Base-by-base conservation (phyloP, 2,797 vertebrate species). In the Hyperoplus immaculatus region DNA sequence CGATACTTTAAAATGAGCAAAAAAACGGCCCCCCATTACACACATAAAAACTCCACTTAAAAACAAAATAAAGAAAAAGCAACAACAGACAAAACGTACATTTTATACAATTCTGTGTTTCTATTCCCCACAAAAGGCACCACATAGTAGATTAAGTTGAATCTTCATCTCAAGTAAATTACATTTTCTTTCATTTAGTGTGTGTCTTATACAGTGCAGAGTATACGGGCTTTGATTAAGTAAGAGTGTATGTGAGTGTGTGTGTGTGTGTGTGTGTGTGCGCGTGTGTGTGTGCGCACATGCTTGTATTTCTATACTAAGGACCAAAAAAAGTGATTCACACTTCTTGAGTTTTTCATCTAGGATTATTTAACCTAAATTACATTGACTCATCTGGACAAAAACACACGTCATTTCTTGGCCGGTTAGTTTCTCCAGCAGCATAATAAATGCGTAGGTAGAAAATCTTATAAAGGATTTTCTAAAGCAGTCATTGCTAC, bases 161-260 rank as follows among this genome's bases (percentile, higher is more conserved):
- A 93, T 92, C 92, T 93, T 96, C 93, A 94, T 96, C 94, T 96
- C 94, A 96, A 96, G 94, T 97, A 96, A 83, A 94, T 93, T 89
- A 94, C 83, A 88, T 91, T 90, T 93, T 94, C 77, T 88, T 87
- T 93, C 74, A 90, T 90, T 84, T 79, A 79, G 85, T 89, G 85
- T 88, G 80, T 89, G 46, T 87, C 81, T 96, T 94, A 94, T 94
- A 96, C 96, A 97, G 96, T 96, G 96, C 96, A 97, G 97, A 95
- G 90, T 96, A 96, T 94, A 95, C 89, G 95, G 95, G 94, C 95
- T 94, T 95, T 75, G 88, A 90, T 90, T 89, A 91, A 86, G 86
- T 87, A 83, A 56, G 81, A 66, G 79, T 86, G 16, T 71, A 57
- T 71, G 21, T 58, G 39, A 61, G 9, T 66, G 67, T 65, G 14